Base-by-base conservation (phyloP, 2,113 vertebrate genomes). In the Reinhardtius hippoglossoides region DNA sequence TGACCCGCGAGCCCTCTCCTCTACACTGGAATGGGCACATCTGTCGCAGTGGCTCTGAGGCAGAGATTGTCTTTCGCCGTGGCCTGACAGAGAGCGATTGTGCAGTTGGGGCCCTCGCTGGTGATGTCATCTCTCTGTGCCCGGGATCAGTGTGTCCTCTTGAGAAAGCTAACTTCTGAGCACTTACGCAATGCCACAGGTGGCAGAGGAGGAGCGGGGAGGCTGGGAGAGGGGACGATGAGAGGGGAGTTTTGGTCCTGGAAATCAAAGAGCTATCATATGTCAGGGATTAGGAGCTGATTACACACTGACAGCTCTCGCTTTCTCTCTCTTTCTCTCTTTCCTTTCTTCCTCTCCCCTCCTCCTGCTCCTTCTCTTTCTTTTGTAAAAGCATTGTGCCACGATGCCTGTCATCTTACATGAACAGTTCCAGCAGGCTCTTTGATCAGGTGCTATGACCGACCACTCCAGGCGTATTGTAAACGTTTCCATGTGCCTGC, bases 81-180 rank as follows among this genome's bases (percentile, higher is more conserved):
- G 24, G 73, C 63, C 63, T 91, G 87, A 92, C 91, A 90, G 88
- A 85, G 88, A 88, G 48, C 67, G 82, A 91, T 91, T 93, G 90
- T 89, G 77, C 76, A 67, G 73, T 80, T 77, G 76, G 80, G 81
- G 60, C 73, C 81, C 78, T 69, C 1, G 10, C 40, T 70, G 74
- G 87, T 94, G 94, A 95, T 91, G 92, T 95, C 91, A 93, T 85
- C 24, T 81, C 71, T 85, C 78, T 12, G 84, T 81, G 77, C 80
- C 65, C 15, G 27, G 80, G 91, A 85, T 82, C 64, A 72, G 67
- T 78, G 84, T 15, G 15, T 55, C 60, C 74, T 62, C 71, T 71
- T 82, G 66, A 82, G 16, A 83, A 84, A n/a, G 74, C 77, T 70
- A 76, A 89, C 83, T 90, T 88, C 66, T 74, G 74, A 79, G 69